phyloP scores from a whole-genome alignment of 2,888 invertebrate species.

The Mesorhabditis spiculigera region DNA sequence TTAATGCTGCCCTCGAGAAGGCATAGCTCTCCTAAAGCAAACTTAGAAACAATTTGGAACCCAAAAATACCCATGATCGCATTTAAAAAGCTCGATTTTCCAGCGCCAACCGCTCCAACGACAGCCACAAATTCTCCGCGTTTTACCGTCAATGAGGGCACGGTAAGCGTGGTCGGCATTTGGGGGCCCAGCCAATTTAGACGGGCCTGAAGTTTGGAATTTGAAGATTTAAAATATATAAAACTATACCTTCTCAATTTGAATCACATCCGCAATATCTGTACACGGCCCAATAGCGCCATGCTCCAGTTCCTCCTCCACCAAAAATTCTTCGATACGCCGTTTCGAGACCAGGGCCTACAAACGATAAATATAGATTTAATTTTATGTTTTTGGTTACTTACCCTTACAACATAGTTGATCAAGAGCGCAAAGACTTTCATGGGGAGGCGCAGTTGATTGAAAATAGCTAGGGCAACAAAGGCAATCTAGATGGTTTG shows the following conservation, averaged over 20 bases:
- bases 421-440: conserved; percentile 48
- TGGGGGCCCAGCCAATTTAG: neutral
- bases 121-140: conserved; percentile 74
- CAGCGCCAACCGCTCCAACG: conserved; percentile 82
- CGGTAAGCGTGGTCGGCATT: neutral
- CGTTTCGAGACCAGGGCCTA: neutral
- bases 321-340: neutral
- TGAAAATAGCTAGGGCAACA: conserved; percentile 47
- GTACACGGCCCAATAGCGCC: no score
- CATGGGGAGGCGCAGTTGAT: conserved; percentile 42
- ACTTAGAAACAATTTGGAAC: neutral
- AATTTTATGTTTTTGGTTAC: neutral
- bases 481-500: conserved; percentile 30
- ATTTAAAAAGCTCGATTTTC: conserved; percentile 77
- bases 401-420: conserved; percentile 44
- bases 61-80: conserved; percentile 62
- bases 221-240: no score
- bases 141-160: neutral
- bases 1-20: conserved; percentile 43
- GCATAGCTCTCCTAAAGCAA: conserved; percentile 36
- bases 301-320: neutral
- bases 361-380: neutral
- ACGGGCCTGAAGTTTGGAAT: no score
- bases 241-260: conserved; percentile 10
- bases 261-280: no score